A percentile compares a stretch with the other conserved stretches of the same genome.
These are phyloP conservation scores for Himalopsyche kuldschensis DNA, from an alignment of 2,888 invertebrate genomes.

Conservation along the genomic window DNA sequence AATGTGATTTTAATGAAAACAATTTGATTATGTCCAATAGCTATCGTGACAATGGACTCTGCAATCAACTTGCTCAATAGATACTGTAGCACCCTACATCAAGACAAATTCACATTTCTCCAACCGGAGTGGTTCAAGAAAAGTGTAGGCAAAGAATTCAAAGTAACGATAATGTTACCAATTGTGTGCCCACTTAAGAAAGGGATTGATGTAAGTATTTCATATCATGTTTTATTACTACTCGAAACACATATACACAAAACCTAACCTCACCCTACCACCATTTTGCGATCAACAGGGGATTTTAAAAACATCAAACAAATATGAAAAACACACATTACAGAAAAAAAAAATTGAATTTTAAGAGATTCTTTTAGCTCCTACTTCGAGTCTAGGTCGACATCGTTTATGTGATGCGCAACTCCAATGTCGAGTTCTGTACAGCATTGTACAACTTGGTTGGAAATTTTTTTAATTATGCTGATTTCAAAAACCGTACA, in stretches of 20 bases:
- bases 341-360: too few relatives aligned
- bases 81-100: conserved; percentile 78
- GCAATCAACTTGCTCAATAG: conserved; percentile 73
- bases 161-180: conserved; percentile 72
- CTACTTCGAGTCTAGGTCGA: too few relatives aligned
- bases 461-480: too few relatives aligned
- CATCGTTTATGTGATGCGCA: too few relatives aligned
- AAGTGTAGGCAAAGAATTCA: conserved; percentile 16
- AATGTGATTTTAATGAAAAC: conserved; percentile 31
- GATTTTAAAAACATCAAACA: too few relatives aligned
- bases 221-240: background rate
- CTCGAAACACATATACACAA: background rate
- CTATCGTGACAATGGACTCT: conserved; percentile 58
- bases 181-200: conserved; percentile 74
- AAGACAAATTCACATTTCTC: conserved; percentile 74
- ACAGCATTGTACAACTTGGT: too few relatives aligned
- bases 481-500: too few relatives aligned
- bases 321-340: too few relatives aligned
- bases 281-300: too few relatives aligned
- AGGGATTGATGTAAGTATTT: conserved; percentile 63
- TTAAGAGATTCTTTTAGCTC: too few relatives aligned
- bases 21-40: conserved; percentile 43
- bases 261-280: too few relatives aligned
- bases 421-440: too few relatives aligned
- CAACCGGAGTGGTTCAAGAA: conserved; percentile 52